Conservation (phyloP, 37 sponge, comb jelly and placozoan species). For the Petrosia ficiformis region DNA sequence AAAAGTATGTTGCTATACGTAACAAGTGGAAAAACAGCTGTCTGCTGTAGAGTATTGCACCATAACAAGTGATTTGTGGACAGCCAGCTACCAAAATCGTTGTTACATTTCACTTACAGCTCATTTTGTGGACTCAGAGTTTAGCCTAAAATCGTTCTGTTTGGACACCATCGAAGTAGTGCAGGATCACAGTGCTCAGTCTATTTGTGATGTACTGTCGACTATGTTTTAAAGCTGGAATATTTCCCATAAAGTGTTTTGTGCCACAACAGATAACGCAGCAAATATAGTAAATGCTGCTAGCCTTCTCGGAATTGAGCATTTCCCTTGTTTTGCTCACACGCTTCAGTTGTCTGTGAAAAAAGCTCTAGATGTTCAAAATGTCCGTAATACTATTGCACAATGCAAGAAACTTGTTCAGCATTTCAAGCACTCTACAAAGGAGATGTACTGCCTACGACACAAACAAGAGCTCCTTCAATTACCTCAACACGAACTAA, state of each 20-base stretch:
- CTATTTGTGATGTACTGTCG: not conserved
- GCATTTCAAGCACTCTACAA: conserved; percentile 28
- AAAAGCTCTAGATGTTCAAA: conserved; percentile 1
- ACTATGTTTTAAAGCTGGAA: conserved; percentile 5
- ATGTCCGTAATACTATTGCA: conserved; percentile 17
- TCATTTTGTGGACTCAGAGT: no score
- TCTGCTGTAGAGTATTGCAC: no score
- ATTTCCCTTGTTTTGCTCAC: conserved; percentile 34
- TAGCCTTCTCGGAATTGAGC: not conserved
- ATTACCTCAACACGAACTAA: conserved; percentile 9
- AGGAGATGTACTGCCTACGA: conserved; percentile 22
- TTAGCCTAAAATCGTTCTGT: no score
- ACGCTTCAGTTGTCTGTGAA: conserved; percentile 14
- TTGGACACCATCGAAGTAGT: not conserved
- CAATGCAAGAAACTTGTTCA: conserved; percentile 17
- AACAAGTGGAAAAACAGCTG: no score
- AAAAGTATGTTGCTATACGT: no score
- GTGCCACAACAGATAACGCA: not conserved
- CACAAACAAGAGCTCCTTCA: conserved; percentile 19
- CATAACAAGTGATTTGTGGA: no score
- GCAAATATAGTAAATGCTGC: conserved; percentile 4
- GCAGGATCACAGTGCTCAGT: conserved; percentile 9
- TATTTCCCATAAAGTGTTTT: conserved; percentile 1
- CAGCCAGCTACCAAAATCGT: no score
- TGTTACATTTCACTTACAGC: no score